Percentiles rank a stretch among this genome's conserved stretches.
Conservation (phyloP, 1,140 invertebrate genomes). For the Aethina tumida region DNA sequence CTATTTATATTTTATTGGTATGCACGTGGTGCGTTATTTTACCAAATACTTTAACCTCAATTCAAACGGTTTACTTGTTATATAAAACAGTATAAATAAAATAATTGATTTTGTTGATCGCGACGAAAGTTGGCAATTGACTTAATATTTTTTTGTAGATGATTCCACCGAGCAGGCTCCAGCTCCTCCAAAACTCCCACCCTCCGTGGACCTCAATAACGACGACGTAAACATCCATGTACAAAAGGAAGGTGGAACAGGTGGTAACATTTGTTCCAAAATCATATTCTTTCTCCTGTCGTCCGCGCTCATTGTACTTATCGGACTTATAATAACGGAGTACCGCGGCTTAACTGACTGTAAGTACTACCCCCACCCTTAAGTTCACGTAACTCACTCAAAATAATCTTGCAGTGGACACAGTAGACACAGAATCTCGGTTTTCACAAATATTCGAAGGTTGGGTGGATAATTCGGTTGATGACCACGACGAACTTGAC, state of each 20-base stretch:
- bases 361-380: slow-evolving; percentile 41
- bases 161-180: slow-evolving; percentile 22
- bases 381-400: slow-evolving; percentile 5
- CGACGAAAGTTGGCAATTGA: too few relatives aligned
- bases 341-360: slow-evolving; percentile 65
- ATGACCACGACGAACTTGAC: slow-evolving; percentile 43
- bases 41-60: slow-evolving; percentile 11
- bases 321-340: slow-evolving; percentile 68
- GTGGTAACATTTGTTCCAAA: slow-evolving; percentile 72
- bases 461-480: slow-evolving; percentile 60
- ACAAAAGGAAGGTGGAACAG: slow-evolving; percentile 60
- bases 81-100: slow-evolving; percentile 5
- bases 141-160: slow-evolving; percentile 20
- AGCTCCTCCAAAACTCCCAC: slow-evolving; percentile 9
- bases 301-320: slow-evolving; percentile 54
- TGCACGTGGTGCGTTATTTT: slow-evolving; percentile 13
- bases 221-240: slow-evolving; percentile 64
- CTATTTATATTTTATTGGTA: slow-evolving; percentile 8
- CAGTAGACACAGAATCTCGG: slow-evolving; percentile 54
- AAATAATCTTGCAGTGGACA: slow-evolving; percentile 47
- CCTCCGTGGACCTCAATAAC: slow-evolving; percentile 17
- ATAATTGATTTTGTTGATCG: too few relatives aligned
- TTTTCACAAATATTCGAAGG: slow-evolving; percentile 65
- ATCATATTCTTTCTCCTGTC: slow-evolving; percentile 68
- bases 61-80: slow-evolving; percentile 11